Percentiles rank a stretch among this genome's conserved stretches.
Conservation (phyloP, 2,113 vertebrate species). For the Chloropsis cyanopogon region DNA sequence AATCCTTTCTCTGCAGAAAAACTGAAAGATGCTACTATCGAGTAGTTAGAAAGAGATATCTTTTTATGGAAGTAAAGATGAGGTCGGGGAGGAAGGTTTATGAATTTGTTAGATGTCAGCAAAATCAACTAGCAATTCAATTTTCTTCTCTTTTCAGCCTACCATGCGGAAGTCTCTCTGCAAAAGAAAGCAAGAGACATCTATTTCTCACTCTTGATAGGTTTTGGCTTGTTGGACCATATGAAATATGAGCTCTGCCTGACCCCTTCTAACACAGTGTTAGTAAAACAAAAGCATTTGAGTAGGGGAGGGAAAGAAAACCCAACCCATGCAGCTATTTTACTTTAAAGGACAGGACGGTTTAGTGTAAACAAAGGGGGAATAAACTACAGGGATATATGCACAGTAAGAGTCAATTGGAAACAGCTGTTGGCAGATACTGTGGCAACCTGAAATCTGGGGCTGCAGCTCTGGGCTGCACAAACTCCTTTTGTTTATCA, state of each 20-base stretch:
- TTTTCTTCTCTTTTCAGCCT: constrained; percentile 9
- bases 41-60: neutral
- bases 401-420: constrained; percentile 52
- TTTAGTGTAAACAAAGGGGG: constrained; percentile 59
- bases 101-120: neutral
- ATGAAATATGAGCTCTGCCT: constrained; percentile 62
- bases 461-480: neutral
- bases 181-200: constrained; percentile 3
- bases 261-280: constrained; percentile 61
- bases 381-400: constrained; percentile 67
- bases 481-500: constrained; percentile 26
- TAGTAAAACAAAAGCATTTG: constrained; percentile 69
- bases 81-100: neutral
- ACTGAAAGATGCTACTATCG: neutral
- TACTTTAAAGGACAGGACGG: constrained; percentile 59
- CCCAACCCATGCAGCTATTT: constrained; percentile 60
- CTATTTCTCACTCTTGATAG: constrained; percentile 15
- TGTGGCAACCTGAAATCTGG: constrained; percentile 24
- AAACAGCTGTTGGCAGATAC: constrained; percentile 61
- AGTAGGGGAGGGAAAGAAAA: constrained; percentile 49
- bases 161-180: neutral
- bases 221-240: constrained; percentile 40
- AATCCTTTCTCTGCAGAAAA: neutral
- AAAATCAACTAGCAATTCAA: neutral
- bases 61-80: neutral